Base-by-base conservation (phyloP, 2,797 vertebrate species). In the Lophotriccus pileatus region DNA sequence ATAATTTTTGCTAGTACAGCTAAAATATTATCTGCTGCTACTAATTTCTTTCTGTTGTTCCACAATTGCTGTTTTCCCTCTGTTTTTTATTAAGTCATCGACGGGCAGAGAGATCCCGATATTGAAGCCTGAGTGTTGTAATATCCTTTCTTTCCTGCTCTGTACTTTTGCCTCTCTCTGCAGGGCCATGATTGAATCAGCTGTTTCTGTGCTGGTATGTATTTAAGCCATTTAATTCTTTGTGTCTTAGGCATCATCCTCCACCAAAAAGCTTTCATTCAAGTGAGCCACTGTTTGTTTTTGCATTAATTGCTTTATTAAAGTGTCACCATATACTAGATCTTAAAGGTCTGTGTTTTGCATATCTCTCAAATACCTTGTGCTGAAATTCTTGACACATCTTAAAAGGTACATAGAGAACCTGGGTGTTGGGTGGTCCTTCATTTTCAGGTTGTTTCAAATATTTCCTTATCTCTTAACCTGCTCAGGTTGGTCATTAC, bases 11-110 rank as follows among this genome's bases (percentile, higher is more conserved):
- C 93, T 79, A 37, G 53, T 76, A 63, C 67, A 90, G 87, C 93
- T 95, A 46, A 97, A 96, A 96, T 96, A 96, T 87, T 87, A 78
- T 91, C 88, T 88, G 62, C 67, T 82, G 72, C 82, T 86, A 28
- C 86, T 94, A 82, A 94, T 95, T 95, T 83, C 67, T 96, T 96
- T 66, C 47, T 74, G 92, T 94, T 93, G 60, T 85, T 95, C 81
- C 64, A 87, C 68, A 73, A 22, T 68, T 80, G 49, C 77, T 63
- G n/a, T 46, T 58, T 96, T 89, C 53, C 47, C 62, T 90, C 74
- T 67, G 24, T 21, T 74, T 96, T 94, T 93, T 90, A 83, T 87
- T 32, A 87, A 77, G 78, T 59, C 79, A 27, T 87, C 3, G 1
- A 30, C n/a, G 22, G 49, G 39, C 53, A 62, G n/a, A 56, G 67